Evolutionary conservation across 2,797 vertebrate genomes (phyloP).

Genomic region (Cynodonichthys magdalenae): DNA sequence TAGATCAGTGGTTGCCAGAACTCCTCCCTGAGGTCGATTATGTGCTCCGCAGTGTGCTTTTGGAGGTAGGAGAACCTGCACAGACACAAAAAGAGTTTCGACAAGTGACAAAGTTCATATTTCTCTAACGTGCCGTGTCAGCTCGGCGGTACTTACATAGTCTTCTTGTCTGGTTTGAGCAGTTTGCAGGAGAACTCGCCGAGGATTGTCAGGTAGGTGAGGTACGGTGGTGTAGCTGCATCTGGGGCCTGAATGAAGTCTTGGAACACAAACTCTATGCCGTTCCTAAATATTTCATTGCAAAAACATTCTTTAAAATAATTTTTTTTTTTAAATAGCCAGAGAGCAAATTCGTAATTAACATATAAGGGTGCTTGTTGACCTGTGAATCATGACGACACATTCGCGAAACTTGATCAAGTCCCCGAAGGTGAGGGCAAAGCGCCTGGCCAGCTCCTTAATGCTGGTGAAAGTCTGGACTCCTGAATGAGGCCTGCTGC

Average conservation of each 20-base stretch:
- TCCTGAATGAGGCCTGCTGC: constrained; percentile 65
- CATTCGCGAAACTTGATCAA: constrained; percentile 89
- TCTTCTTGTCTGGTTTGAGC: constrained; percentile 90
- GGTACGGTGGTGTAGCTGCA: constrained; percentile 77
- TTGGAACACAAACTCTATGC: constrained; percentile 91
- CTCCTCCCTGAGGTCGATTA: constrained; percentile 79
- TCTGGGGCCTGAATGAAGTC: constrained; percentile 78
- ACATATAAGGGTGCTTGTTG: not conserved
- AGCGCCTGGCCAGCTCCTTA: constrained; percentile 91
- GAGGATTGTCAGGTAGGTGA: constrained; percentile 89
- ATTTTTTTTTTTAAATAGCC: no score
- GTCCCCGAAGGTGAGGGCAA: constrained; percentile 91
- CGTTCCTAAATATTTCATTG: constrained; percentile 76
- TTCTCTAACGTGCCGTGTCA: no score
- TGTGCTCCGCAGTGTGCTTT: constrained; percentile 80
- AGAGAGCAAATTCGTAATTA: no score
- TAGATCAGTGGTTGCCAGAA: constrained; percentile 86
- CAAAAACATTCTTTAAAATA: not conserved
- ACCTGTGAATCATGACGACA: constrained; percentile 93
- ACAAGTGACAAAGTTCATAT: not conserved
- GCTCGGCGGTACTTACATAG: constrained; percentile 82
- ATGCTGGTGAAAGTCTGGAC: constrained; percentile 89
- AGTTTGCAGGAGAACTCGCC: constrained; percentile 92
- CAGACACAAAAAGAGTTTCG: constrained; percentile 8
- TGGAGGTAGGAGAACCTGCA: constrained; percentile 86